Base-by-base conservation (phyloP, 1,140 invertebrate genomes). In the Manduca sexta region DNA sequence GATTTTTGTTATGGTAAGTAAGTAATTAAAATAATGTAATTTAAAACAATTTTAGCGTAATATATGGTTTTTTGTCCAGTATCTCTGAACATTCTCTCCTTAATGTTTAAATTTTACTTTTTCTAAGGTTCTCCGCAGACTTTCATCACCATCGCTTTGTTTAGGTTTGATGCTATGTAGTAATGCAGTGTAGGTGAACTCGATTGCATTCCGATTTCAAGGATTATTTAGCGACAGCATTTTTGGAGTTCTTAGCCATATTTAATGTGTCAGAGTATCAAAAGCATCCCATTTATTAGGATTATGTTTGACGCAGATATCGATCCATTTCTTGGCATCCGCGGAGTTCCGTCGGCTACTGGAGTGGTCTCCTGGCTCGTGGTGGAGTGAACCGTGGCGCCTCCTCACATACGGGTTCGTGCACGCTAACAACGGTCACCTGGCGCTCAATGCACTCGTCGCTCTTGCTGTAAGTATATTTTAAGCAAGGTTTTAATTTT, bases 1-100 rank as follows among this genome's bases (percentile, higher is more conserved):
- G 64, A 74, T 82, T 11, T 52, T 69, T 45, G 35, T 74, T 10
- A 76, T 73, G 42, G 77, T 84, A 60, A 84, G 80, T 79, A n/a
- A n/a, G n/a, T 34, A 4, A 21, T 3, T 11, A 40, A 2, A 40
- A 13, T 13, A 13, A 13, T 13, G 8, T 38, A 2, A 12, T 38
- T 38, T 1, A 38, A 12, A 12, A 38, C 10, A 14, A 15, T 38
- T 38, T 13, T 2, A 31, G 8, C 30, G 8, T 13, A 5, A 12
- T 35, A 2, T 35, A n/a, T 2, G 3, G 14, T 6, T 35, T n/a
- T 12, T 13, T 13, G n/a, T n/a, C n/a, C n/a, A n/a, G n/a, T n/a
- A n/a, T n/a, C n/a, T n/a, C n/a, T n/a, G n/a, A n/a, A n/a, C n/a
- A n/a, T n/a, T n/a, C n/a, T n/a, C n/a, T n/a, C n/a, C n/a, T n/a